Evolutionary conservation across 2,797 vertebrate species (phyloP).

Genomic region (Helicolenus hilgendorfi): DNA sequence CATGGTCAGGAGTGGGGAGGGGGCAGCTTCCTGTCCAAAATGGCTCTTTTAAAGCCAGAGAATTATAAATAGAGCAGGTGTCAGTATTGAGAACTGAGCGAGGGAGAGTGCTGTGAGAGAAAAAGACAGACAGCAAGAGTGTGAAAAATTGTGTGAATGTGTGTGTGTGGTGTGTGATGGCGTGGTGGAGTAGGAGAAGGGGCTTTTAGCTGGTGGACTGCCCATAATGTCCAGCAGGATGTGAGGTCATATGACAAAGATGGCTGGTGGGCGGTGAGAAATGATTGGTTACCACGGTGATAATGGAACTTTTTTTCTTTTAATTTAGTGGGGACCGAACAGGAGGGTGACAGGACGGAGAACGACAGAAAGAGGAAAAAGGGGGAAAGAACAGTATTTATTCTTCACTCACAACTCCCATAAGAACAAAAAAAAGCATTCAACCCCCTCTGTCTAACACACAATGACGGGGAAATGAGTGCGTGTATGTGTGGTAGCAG

Average conservation of each 20-base stretch:
- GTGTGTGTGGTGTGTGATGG: constrained; percentile 60
- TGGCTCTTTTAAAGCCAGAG: constrained; percentile 77
- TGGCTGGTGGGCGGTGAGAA: constrained; percentile 84
- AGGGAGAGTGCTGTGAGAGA: constrained; percentile 59
- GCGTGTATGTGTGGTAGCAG: constrained; percentile 17
- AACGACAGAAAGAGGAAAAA: constrained; percentile 10
- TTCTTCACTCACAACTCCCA: constrained; percentile 51
- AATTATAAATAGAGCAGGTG: constrained; percentile 89
- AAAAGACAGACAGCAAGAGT: constrained; percentile 83
- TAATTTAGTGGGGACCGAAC: constrained; percentile 16
- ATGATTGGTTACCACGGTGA: constrained; percentile 77
- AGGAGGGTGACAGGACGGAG: constrained; percentile 13
- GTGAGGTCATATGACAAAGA: constrained; percentile 87
- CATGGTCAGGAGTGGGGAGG: constrained; percentile 72
- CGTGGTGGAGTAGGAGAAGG: constrained; percentile 63
- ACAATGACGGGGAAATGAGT: constrained; percentile 31
- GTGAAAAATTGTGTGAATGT: constrained; percentile 82
- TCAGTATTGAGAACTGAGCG: constrained; percentile 77
- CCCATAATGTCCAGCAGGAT: constrained; percentile 84
- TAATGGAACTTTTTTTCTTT: constrained; percentile 65
- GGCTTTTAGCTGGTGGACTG: constrained; percentile 81
- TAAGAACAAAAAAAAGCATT: constrained; percentile 63
- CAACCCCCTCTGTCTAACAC: constrained; percentile 42
- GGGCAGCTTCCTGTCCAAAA: constrained; percentile 85
- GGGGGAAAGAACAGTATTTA: constrained; percentile 13